Base-by-base conservation (phyloP, 2,113 vertebrate genomes). In the Hemiscyllium ocellatum region DNA sequence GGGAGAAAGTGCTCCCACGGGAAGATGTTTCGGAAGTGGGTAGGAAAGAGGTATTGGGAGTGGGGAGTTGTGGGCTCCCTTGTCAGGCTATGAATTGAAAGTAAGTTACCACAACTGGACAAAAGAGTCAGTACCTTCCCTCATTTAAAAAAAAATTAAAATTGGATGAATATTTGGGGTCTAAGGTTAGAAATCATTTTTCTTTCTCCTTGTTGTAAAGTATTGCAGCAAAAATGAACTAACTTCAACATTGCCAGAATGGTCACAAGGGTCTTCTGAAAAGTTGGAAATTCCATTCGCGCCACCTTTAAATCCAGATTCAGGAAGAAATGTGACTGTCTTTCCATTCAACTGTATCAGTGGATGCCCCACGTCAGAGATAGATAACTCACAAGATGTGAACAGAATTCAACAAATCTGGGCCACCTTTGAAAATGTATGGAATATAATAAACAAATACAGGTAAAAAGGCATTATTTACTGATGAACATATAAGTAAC, bases 351-450 rank as follows among this genome's bases (percentile, higher is more conserved):
- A 50, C 90, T 94, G 61, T 42, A 37, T 42, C n/a, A 13, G 24
- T 72, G 47, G 68, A 19, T 50, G 96, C 5, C 52, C 97, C 29
- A 97, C 97, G 96, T 96, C 97, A 0, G 96, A 96, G n/a, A 97
- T 97, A 66, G 96, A 96, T n/a, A 96, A 94, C 78, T 33, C 96
- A 85, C 95, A 96, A 1, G 96, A 96, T 10, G 2, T 96, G 96
- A 98, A 96, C 89, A 97, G 97, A 89, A 97, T 97, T 96, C 97
- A 98, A 96, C 98, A 98, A 96, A 98, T 99, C 96, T 99, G 99
- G 99, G 97, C 97, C 0, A 95, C 98, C 96, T 98, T 99, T 97
- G 98, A 99, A 96, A 98, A 96, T 96, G 97, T 99, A 96, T 99
- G 99, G 99, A 97, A 96, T 96, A 97, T 97, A 50, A 96, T 98